These are phyloP conservation scores for Esperia sulphurella DNA, from an alignment of 2,888 invertebrate genomes.

Conservation along the genomic window DNA sequence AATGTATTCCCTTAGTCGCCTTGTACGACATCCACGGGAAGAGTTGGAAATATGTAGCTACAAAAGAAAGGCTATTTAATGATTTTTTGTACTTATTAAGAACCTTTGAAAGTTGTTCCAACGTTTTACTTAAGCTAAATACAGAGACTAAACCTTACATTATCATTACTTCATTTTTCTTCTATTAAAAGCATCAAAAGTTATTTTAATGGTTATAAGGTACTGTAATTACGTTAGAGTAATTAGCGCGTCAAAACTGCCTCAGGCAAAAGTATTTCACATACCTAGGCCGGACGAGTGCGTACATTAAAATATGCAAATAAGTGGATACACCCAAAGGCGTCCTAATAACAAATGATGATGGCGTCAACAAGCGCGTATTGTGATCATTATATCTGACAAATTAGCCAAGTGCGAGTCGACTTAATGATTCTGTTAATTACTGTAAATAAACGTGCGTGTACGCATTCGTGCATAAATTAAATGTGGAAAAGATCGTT, in stretches of 20 bases:
- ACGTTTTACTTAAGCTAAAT: too few relatives aligned
- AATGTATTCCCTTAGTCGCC: too few relatives aligned
- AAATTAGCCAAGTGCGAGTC: constrained; percentile 2
- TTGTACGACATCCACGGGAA: too few relatives aligned
- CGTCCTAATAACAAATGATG: constrained; percentile 1
- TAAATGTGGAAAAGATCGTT: not conserved
- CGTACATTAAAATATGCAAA: not conserved
- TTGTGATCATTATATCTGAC: not conserved
- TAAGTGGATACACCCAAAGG: not conserved
- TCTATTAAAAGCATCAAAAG: too few relatives aligned
- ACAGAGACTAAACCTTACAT: too few relatives aligned
- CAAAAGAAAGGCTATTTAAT: too few relatives aligned
- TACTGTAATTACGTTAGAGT: not conserved
- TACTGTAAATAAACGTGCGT: not conserved
- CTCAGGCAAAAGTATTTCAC: not conserved
- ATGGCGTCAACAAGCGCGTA: not conserved
- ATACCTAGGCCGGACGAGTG: not conserved
- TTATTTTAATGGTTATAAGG: too few relatives aligned
- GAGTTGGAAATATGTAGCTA: too few relatives aligned
- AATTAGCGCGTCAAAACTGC: not conserved
- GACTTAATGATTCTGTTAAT: constrained; percentile 7
- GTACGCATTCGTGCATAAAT: constrained; percentile 1
- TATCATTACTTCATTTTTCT: too few relatives aligned
- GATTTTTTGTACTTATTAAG: too few relatives aligned
- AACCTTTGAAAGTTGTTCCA: too few relatives aligned